These are phyloP conservation scores for Ecdyonurus torrentis DNA, from an alignment of 2,888 invertebrate species.

Conservation along the genomic window DNA sequence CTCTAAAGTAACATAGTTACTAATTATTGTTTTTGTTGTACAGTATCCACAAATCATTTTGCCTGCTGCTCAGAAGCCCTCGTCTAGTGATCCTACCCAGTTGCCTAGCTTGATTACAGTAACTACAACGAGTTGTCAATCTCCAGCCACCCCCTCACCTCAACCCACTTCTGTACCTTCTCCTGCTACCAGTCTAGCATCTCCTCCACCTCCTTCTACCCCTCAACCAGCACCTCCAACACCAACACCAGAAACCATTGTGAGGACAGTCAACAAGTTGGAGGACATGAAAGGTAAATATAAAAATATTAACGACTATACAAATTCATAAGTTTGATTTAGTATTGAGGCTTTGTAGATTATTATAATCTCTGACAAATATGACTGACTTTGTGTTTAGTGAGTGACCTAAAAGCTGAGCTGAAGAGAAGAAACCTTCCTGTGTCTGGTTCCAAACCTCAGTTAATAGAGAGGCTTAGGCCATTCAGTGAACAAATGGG, in stretches of 20 bases:
- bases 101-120: constrained; percentile 12
- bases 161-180: constrained; percentile 3
- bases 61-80: constrained; percentile 46
- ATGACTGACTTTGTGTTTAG: constrained; percentile 24
- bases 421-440: constrained; percentile 85
- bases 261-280: constrained; percentile 42
- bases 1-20: too few relatives aligned
- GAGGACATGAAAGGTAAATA: constrained; percentile 72
- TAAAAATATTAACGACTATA: too few relatives aligned
- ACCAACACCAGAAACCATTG: constrained; percentile 10
- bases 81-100: constrained; percentile 4
- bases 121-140: constrained; percentile 5
- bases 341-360: not conserved
- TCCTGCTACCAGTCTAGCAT: not conserved
- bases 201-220: constrained; percentile 4
- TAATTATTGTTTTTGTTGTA: constrained; percentile 11
- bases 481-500: constrained; percentile 22
- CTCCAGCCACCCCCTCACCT: not conserved
- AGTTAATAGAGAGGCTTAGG: constrained; percentile 78
- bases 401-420: constrained; percentile 85
- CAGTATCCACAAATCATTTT: constrained; percentile 63
- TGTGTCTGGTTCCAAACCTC: constrained; percentile 92
- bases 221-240: constrained; percentile 3
- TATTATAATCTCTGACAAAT: not conserved
- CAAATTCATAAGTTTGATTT: too few relatives aligned